Base-by-base conservation (phyloP, 2,888 invertebrate species). In the Drosophila diplacantha region DNA sequence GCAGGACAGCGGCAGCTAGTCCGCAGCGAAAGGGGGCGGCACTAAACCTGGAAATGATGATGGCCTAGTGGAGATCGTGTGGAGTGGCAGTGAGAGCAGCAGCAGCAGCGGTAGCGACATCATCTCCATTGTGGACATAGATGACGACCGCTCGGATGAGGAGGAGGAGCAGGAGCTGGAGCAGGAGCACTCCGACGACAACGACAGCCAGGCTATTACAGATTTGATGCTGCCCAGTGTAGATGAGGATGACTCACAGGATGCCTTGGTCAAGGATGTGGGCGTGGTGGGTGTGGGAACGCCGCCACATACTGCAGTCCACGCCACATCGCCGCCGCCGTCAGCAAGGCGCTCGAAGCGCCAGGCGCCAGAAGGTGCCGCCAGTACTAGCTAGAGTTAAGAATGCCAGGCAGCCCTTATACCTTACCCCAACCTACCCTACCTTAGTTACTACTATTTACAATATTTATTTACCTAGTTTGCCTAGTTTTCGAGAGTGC, bases 1-100 rank as follows among this genome's bases (percentile, higher is more conserved):
- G 57, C 86, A 85, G 53, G 74, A 83, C 20, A 83, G 79, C 47
- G 83, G 78, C 69, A 85, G 85, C 86, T 86, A 86, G 85, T 86
- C 86, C 84, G 76, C 56, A 71, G 71, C 56, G 38, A 46, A 38
- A 12, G 43, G 58, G 34, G 52, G 51, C 52, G 56, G 51, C 12
- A 47, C 51, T 22, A n/a, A 24, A 24, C 9, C n/a, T 41, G 41
- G 9, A 24, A 39, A 3, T 49, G 57, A 4, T 31, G 20, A 22
- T 22, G 22, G 38, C 5, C 44, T 29, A 18, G 29, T 44, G 29
- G 44, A 31, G 44, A 20, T 46, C 9, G 3, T 31, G 20, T 47
- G 46, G 34, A 43, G 20, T 14, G 11, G 20, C 29, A 35, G 31
- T 22, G 29, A 43, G n/a, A 54, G 24, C 47, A 50, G 43, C 43